Base-by-base conservation (phyloP, 2,797 vertebrate genomes). In the Eulemur coronatus region DNA sequence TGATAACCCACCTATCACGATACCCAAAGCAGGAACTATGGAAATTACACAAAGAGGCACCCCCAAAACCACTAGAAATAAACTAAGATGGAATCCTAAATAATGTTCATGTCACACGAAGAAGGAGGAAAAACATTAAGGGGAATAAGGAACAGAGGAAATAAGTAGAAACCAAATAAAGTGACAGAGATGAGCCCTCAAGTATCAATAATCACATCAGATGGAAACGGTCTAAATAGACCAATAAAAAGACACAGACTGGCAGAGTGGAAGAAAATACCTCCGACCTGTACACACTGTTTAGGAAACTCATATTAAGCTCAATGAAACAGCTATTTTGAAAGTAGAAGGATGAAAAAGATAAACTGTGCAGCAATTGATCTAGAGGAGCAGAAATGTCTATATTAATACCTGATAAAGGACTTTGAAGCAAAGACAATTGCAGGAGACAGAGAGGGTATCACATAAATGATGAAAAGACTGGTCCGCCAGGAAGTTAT, bases 1-100 rank as follows among this genome's bases (percentile, higher is more conserved):
- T 43, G 35, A 41, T 12, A 14, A 70, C 7, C 24, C 20, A 10
- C 2, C 22, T 4, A 2, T 0, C 38, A 30, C 4, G 4, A 18
- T 10, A 8, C 14, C 6, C 7, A 26, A 38, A 73, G 35, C 4
- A 15, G 30, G 17, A 18, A 38, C n/a, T 24, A 20, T 9, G 52
- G 81, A 33, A 4, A 48, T 28, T 33, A 14, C 24, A 2, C 20
- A 48, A 30, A 70, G 41, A 75, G 72, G 26, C 1, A 7, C 10
- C 20, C 7, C 22, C 57, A 10, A 55, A 55, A 73, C 4, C 3
- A 26, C 63, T 12, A 10, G n/a, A 6, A 30, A 7, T 2, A 89
- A 80, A 28, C 8, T 33, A 24, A 65, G 38, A 41, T 7, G 6
- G 30, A n/a, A 65, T 6, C 50, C 7, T 38, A 61, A 90, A n/a